Evolutionary conservation across 2,113 vertebrate species (phyloP).

Genomic region (Dendrocopos noguchii): DNA sequence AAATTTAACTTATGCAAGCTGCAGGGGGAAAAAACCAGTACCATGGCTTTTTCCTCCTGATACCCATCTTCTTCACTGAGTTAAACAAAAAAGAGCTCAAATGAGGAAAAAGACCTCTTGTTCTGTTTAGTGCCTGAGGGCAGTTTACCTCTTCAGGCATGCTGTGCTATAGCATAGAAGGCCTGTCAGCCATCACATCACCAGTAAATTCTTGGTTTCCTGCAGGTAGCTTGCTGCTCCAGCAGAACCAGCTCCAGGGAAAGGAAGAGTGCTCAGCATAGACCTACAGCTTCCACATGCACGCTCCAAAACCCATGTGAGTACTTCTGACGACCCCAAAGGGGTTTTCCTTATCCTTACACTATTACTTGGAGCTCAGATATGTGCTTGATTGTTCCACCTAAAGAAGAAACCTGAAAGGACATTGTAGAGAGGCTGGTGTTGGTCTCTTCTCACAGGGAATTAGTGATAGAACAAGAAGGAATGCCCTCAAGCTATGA

Average conservation of each 20-base stretch:
- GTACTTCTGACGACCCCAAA: neutral
- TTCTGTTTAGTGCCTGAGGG: neutral
- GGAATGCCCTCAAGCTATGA: no score
- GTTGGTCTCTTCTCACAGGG: no score
- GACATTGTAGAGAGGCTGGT: no score
- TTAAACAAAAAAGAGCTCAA: neutral
- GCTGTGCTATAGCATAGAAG: no score
- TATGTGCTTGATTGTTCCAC: neutral
- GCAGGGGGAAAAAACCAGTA: neutral
- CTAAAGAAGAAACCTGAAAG: neutral
- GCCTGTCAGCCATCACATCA: neutral
- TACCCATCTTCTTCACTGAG: neutral
- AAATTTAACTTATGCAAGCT: neutral
- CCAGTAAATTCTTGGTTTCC: neutral
- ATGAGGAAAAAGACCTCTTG: fast-evolving
- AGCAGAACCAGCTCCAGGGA: neutral
- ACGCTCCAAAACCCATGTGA: neutral
- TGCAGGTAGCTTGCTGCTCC: neutral
- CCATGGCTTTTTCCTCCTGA: neutral
- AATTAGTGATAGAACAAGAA: no score
- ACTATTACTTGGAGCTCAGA: neutral
- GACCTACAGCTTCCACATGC: fast-evolving
- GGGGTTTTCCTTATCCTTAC: neutral
- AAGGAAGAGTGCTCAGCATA: neutral
- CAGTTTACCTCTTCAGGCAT: neutral